Evolutionary conservation across 2,888 invertebrate species (phyloP).

Genomic region (Cheilosia urbana): DNA sequence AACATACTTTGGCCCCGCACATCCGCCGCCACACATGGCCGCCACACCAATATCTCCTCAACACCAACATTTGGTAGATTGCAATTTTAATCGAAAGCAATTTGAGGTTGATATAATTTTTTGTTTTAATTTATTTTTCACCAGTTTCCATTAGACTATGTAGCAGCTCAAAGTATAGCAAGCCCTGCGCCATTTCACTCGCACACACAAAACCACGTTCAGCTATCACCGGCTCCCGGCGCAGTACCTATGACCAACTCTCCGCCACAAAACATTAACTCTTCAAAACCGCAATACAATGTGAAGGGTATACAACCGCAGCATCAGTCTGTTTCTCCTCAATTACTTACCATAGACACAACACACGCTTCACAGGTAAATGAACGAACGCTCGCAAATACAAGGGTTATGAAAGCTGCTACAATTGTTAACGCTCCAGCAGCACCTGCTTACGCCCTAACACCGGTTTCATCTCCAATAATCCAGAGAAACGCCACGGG

Average conservation of each 20-base stretch:
- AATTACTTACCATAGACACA: slow-evolving; percentile 67
- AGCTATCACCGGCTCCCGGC: slow-evolving; percentile 37
- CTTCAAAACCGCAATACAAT: slow-evolving; percentile 46
- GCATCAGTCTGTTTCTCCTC: slow-evolving; percentile 38
- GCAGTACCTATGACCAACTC: slow-evolving; percentile 46
- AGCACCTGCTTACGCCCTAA: slow-evolving; percentile 51
- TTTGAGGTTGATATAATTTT: background rate
- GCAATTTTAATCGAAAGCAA: background rate
- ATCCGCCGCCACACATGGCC: slow-evolving; percentile 80
- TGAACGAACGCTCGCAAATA: slow-evolving; percentile 31
- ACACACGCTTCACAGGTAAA: slow-evolving; percentile 52
- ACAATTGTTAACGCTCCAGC: slow-evolving; percentile 41
- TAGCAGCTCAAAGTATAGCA: slow-evolving; percentile 10
- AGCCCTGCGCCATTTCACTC: slow-evolving; percentile 46
- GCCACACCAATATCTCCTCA: slow-evolving; percentile 75
- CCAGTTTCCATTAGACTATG: slow-evolving; percentile 59
- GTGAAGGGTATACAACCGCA: slow-evolving; percentile 43
- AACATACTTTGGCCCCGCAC: slow-evolving; percentile 90
- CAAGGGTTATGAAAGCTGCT: slow-evolving; percentile 46
- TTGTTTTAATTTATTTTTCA: background rate
- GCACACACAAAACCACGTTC: slow-evolving; percentile 43
- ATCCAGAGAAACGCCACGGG: slow-evolving; percentile 33
- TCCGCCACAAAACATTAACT: slow-evolving; percentile 42
- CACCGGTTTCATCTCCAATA: slow-evolving; percentile 64
- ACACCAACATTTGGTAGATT: slow-evolving; percentile 80